These are phyloP conservation scores for Patella pellucida DNA, from an alignment of 2,888 invertebrate species.

Conservation along the genomic window DNA sequence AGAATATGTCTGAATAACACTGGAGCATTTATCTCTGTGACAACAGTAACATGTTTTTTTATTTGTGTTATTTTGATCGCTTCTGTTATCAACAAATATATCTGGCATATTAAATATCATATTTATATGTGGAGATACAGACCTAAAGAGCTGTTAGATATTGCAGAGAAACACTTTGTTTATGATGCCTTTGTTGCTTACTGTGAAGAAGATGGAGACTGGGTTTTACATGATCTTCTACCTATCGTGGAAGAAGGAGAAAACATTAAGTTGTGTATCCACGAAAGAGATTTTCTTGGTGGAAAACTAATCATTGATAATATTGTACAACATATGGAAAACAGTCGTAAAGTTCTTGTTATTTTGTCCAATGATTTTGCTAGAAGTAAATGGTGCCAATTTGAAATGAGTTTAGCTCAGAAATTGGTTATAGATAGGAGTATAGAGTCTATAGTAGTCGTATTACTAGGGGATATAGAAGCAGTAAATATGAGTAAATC, in stretches of 20 bases:
- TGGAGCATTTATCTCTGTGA: not conserved
- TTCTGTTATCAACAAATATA: constrained; percentile 8
- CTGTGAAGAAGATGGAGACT: not conserved
- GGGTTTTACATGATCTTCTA: constrained; percentile 11
- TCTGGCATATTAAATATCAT: constrained; percentile 1
- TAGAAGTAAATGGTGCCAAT: constrained; percentile 16
- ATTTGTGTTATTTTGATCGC: not conserved
- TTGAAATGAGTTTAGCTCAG: constrained; percentile 15
- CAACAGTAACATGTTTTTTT: not conserved
- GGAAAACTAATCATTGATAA: constrained; percentile 13
- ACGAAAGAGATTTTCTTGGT: constrained; percentile 18
- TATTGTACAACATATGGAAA: constrained; percentile 14
- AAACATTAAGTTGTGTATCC: not conserved
- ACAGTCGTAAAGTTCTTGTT: constrained; percentile 11
- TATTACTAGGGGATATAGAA: constrained; percentile 6
- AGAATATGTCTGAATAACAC: constrained; percentile 1
- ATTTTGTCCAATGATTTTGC: constrained; percentile 1
- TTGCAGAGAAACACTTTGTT: not conserved
- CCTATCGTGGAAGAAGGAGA: constrained; percentile 11
- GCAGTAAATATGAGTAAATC: not conserved
- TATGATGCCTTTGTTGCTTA: constrained; percentile 11
- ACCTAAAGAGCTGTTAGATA: not conserved
- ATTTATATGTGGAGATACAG: not conserved
- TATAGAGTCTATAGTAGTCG: constrained; percentile 12
- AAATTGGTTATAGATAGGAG: not conserved